phyloP scores from a whole-genome alignment of 2,113 vertebrate species.

The Seriola rivoliana region DNA sequence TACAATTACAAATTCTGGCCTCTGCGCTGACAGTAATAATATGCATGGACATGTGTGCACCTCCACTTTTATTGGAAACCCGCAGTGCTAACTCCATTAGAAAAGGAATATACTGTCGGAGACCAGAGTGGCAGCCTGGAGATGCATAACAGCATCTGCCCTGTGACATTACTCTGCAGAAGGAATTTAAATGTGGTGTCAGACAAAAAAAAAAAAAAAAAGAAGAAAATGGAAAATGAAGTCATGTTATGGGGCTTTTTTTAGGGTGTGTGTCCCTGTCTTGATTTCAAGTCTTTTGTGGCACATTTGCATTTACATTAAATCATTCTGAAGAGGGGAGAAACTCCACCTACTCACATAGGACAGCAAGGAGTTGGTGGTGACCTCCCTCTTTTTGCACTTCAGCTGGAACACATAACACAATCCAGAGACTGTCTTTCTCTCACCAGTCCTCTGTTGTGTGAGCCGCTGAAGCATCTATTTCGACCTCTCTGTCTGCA shows the following conservation, averaged over 20 bases:
- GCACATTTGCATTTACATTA: constrained; percentile 36
- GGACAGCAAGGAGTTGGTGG: neutral
- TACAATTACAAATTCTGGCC: constrained; percentile 9
- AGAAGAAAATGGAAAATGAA: constrained; percentile 44
- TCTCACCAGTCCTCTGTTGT: neutral
- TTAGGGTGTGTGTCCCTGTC: constrained; percentile 42
- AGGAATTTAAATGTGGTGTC: constrained; percentile 47
- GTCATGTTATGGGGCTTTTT: constrained; percentile 45
- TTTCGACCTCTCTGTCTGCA: neutral
- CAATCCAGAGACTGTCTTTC: constrained; percentile 13
- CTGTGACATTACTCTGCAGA: constrained; percentile 41
- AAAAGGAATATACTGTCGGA: constrained; percentile 7
- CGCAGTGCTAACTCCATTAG: neutral
- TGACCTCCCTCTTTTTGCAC: constrained; percentile 25
- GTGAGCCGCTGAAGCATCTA: neutral
- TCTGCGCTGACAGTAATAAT: neutral
- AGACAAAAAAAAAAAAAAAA: constrained; percentile 21
- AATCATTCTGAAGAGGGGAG: constrained; percentile 38
- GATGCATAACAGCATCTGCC: constrained; percentile 8
- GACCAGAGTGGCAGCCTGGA: constrained; percentile 16
- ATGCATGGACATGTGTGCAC: constrained; percentile 12
- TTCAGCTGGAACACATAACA: constrained; percentile 6
- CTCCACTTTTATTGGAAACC: constrained; percentile 35
- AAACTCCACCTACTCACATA: constrained; percentile 32
- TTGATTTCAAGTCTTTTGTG: constrained; percentile 39